Percentiles rank a stretch among this genome's conserved stretches.
Evolutionary conservation across 1,140 invertebrate genomes (phyloP).

Genomic region (Drosophila sturtevanti): DNA sequence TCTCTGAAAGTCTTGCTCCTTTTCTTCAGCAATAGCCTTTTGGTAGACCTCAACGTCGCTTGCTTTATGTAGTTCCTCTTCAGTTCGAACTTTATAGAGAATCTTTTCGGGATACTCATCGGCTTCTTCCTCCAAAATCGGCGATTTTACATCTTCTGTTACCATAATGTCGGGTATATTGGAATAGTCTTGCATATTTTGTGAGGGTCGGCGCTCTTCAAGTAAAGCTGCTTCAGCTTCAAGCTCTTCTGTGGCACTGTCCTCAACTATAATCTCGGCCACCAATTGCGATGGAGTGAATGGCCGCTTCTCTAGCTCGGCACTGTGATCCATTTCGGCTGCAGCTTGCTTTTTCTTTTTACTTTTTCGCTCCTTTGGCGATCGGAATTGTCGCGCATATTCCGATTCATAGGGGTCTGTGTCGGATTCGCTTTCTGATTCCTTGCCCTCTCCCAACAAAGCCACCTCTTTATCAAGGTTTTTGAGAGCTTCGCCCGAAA

Average conservation of each 20-base stretch:
- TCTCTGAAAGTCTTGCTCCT: constrained; percentile 78
- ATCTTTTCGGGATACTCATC: constrained; percentile 71
- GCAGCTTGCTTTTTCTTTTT: constrained; percentile 77
- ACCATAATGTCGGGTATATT: constrained; percentile 88
- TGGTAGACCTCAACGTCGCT: constrained; percentile 57
- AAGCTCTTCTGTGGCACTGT: constrained; percentile 84
- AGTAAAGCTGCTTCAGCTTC: constrained; percentile 82
- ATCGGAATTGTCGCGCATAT: constrained; percentile 78
- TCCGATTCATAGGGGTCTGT: constrained; percentile 82
- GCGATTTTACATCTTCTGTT: constrained; percentile 85
- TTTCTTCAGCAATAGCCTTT: constrained; percentile 64
- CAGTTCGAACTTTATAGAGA: constrained; percentile 76
- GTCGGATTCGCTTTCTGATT: constrained; percentile 80
- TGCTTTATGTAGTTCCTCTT: constrained; percentile 74
- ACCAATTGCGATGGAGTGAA: constrained; percentile 80
- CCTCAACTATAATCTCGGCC: constrained; percentile 84
- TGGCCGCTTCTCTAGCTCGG: constrained; percentile 73
- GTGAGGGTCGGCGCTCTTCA: constrained; percentile 76
- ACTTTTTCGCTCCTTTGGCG: constrained; percentile 70
- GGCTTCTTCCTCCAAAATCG: constrained; percentile 62
- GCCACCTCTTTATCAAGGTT: constrained; percentile 63
- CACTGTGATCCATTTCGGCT: constrained; percentile 76
- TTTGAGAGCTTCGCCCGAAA: constrained; percentile 71
- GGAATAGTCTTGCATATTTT: constrained; percentile 82
- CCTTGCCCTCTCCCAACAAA: constrained; percentile 65